Percentiles rank a stretch among this genome's conserved stretches.
Evolutionary conservation across 23 tunicate genomes (phyloP).

Genomic region (Ascidia mentula): DNA sequence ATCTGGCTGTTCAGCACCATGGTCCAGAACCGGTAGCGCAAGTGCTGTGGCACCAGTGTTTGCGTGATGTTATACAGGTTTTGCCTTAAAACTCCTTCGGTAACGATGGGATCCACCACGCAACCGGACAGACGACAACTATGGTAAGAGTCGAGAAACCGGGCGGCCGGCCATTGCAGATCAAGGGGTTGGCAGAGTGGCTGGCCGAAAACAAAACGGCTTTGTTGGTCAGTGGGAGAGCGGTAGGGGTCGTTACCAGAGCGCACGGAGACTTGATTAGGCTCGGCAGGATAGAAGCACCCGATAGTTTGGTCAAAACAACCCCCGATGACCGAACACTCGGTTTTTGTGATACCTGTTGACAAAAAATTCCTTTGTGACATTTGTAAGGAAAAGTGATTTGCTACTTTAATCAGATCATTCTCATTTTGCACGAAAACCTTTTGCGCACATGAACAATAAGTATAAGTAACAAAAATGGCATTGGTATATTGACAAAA

Average conservation of each 20-base stretch:
- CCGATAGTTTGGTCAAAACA: conserved; percentile 26
- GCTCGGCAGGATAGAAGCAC: conserved; percentile 30
- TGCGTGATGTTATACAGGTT: background rate
- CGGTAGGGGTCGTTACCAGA: conserved; percentile 11
- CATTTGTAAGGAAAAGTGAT: too few species aligned
- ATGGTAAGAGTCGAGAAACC: conserved; percentile 46
- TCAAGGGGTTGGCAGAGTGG: conserved; percentile 50
- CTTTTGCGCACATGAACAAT: too few species aligned
- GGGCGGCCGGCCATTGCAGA: conserved; percentile 7
- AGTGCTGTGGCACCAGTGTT: background rate
- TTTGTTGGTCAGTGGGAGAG: background rate
- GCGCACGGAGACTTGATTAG: conserved; percentile 25
- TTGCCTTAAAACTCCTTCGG: background rate
- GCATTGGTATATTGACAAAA: too few species aligned
- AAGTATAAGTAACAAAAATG: too few species aligned
- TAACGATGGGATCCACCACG: conserved; percentile 13
- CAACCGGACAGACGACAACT: conserved; percentile 60
- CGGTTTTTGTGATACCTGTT: conserved; percentile 34
- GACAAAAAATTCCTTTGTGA: too few species aligned
- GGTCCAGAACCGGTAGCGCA: conserved; percentile 1
- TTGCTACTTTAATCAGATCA: too few species aligned
- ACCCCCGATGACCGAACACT: conserved; percentile 55
- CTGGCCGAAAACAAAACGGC: conserved; percentile 22
- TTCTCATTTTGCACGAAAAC: too few species aligned
- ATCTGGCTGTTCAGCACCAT: background rate